Conservation (phyloP, 2,113 vertebrate species). For the Tragelaphus imberbis region DNA sequence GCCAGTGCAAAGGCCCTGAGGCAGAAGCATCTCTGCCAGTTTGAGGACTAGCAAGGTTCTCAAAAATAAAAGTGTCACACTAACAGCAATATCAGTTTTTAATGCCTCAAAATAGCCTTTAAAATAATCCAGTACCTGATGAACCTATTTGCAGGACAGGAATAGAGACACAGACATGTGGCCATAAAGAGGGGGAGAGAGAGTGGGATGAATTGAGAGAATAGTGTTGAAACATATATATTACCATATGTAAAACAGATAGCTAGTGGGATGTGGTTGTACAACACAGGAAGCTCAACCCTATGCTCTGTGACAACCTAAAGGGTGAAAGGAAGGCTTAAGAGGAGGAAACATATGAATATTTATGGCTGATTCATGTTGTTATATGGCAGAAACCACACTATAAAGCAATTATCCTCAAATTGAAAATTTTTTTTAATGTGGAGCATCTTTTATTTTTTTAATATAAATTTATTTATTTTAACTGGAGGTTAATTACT, state of each 20-base stretch:
- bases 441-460: too few species aligned
- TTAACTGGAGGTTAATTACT: too few species aligned
- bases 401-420: not conserved
- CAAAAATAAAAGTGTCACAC: not conserved
- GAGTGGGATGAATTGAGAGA: not conserved
- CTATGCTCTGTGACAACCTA: not conserved
- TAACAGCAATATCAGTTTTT: not conserved
- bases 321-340: not conserved
- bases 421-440: not conserved
- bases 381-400: not conserved
- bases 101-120: not conserved
- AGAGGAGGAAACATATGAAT: not conserved
- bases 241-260: not conserved
- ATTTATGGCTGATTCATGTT: not conserved
- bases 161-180: not conserved
- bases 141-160: not conserved
- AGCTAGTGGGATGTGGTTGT: not conserved
- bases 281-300: not conserved
- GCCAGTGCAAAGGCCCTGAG: not conserved
- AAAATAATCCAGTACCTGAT: not conserved
- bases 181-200: not conserved
- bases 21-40: not conserved
- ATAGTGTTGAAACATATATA: not conserved
- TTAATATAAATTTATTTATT: too few species aligned
- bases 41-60: not conserved